Evolutionary conservation across 2,797 vertebrate species (phyloP).

Genomic region (Protonibea diacanthus): DNA sequence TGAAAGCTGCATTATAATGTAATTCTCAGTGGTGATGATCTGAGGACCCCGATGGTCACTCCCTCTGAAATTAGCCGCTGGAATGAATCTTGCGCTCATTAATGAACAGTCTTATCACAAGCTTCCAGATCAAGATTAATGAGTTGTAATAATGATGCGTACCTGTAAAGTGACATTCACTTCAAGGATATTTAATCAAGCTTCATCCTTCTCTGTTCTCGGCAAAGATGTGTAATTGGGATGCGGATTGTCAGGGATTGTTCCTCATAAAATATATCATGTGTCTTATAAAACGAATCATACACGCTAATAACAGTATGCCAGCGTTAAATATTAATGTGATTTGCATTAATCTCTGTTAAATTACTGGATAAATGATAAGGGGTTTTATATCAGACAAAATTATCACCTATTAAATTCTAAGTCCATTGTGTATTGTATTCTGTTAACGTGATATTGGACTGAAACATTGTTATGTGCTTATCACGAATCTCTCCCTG

Average conservation of each 20-base stretch:
- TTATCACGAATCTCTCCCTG: slow-evolving; percentile 17
- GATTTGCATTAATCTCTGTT: slow-evolving; percentile 72
- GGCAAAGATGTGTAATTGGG: slow-evolving; percentile 61
- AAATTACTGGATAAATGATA: slow-evolving; percentile 63
- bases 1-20: slow-evolving; percentile 49
- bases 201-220: slow-evolving; percentile 56
- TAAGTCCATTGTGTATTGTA: slow-evolving; percentile 42
- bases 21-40: slow-evolving; percentile 39
- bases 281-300: slow-evolving; percentile 54
- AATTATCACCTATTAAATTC: slow-evolving; percentile 50
- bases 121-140: slow-evolving; percentile 82
- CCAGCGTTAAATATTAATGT: slow-evolving; percentile 68
- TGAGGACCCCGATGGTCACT: slow-evolving; percentile 65
- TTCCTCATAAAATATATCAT: slow-evolving; percentile 62
- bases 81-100: slow-evolving; percentile 71
- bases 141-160: slow-evolving; percentile 78
- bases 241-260: slow-evolving; percentile 62
- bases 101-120: slow-evolving; percentile 76
- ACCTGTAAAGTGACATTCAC: slow-evolving; percentile 75
- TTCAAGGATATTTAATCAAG: slow-evolving; percentile 78
- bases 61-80: slow-evolving; percentile 63
- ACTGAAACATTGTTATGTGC: slow-evolving; percentile 30
- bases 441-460: slow-evolving; percentile 38
- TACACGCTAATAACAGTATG: slow-evolving; percentile 57
- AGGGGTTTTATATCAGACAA: slow-evolving; percentile 52